Conservation (phyloP, 1,140 invertebrate genomes). For the Drosophila guanche region DNA sequence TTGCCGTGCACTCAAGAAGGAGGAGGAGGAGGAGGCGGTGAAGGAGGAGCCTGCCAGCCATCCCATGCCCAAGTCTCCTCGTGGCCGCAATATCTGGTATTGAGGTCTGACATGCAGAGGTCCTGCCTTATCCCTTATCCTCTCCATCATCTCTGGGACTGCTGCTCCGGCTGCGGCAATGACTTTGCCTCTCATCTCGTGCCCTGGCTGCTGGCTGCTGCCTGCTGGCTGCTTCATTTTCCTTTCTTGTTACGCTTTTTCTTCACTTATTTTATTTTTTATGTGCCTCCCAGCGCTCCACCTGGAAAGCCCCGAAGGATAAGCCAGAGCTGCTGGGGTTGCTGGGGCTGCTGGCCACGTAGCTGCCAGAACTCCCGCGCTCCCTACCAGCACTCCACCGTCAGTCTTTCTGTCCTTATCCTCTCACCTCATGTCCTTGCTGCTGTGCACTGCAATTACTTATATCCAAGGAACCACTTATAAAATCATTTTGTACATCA, state of each 20-base stretch:
- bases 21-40: no score
- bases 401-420: not conserved
- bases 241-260: conserved; percentile 75
- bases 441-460: conserved; percentile 96
- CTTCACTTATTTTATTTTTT: conserved; percentile 37
- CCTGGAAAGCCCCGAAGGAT: conserved; percentile 33
- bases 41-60: not conserved
- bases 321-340: conserved; percentile 22
- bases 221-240: conserved; percentile 71
- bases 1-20: conserved; percentile 36
- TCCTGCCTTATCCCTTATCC: conserved; percentile 25
- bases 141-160: conserved; percentile 24
- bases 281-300: conserved; percentile 61
- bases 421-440: conserved; percentile 90
- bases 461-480: conserved; percentile 96
- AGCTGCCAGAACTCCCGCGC: conserved; percentile 33
- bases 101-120: conserved; percentile 64
- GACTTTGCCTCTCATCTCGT: conserved; percentile 66
- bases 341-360: conserved; percentile 57
- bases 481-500: conserved; percentile 99
- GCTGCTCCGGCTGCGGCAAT: conserved; percentile 51
- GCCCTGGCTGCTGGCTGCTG: conserved; percentile 50
- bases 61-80: not conserved
- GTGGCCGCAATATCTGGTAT: conserved; percentile 39
- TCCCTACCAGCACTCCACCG: conserved; percentile 16